Percentiles rank a stretch among this genome's conserved stretches.
These are phyloP conservation scores for Ginglymostoma cirratum DNA, from an alignment of 2,113 vertebrate genomes.

Conservation along the genomic window DNA sequence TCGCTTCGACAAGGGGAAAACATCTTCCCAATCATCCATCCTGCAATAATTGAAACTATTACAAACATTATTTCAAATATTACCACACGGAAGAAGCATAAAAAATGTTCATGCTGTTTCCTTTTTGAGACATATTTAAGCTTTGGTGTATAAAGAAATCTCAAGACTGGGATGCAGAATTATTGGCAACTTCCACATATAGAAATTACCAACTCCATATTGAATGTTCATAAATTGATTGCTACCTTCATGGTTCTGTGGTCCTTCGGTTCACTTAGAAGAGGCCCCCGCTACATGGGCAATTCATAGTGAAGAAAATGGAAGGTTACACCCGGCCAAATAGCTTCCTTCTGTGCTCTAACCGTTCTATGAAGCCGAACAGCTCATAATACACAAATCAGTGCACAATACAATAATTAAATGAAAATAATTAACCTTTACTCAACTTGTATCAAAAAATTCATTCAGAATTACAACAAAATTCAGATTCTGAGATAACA, in stretches of 20 bases:
- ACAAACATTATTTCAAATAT: not conserved
- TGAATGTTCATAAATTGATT: slow-evolving; percentile 43
- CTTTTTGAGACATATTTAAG: slow-evolving; percentile 87
- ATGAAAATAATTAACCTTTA: not conserved
- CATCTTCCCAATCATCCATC: too few species aligned
- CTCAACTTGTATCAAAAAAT: not conserved
- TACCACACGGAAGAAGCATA: not conserved
- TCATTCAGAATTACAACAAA: not conserved
- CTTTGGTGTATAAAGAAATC: slow-evolving; percentile 73
- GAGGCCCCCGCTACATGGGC: not conserved
- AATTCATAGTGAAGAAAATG: not conserved
- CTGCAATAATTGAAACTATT: not conserved
- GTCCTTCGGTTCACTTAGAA: not conserved
- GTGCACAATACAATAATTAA: not conserved
- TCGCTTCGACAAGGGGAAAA: too few species aligned
- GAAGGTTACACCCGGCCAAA: not conserved
- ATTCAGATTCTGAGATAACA: not conserved
- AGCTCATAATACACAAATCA: not conserved
- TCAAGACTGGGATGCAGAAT: slow-evolving; percentile 88
- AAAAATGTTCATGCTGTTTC: not conserved
- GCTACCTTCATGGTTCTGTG: not conserved
- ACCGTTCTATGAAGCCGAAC: too few species aligned
- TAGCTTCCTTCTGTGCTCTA: too few species aligned
- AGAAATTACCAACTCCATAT: slow-evolving; percentile 86
- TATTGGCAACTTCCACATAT: slow-evolving; percentile 93